A percentile compares a stretch with the other conserved stretches of the same genome.
Evolutionary conservation across 2,888 invertebrate genomes (phyloP).

Genomic region (Torymus tubicola): DNA sequence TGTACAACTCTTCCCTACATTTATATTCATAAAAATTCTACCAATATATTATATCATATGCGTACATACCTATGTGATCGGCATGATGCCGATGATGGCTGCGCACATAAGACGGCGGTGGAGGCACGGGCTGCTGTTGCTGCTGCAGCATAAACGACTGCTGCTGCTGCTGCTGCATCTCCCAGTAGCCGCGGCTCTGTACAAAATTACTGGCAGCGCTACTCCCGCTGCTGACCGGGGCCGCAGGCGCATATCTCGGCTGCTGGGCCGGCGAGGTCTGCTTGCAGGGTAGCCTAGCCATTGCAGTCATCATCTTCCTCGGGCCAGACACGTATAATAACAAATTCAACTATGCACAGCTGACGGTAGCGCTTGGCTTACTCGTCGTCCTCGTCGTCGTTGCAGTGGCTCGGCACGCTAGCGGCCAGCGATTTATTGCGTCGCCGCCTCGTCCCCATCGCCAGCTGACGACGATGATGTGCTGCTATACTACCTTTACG

Average conservation of each 20-base stretch:
- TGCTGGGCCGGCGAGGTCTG: constrained; percentile 68
- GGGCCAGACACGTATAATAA: no score
- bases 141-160: constrained; percentile 67
- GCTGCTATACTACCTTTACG: no score
- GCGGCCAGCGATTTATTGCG: constrained; percentile 65
- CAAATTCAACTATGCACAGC: no score
- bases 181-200: constrained; percentile 71
- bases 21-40: no score
- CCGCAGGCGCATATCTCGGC: constrained; percentile 33
- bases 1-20: no score
- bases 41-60: background rate
- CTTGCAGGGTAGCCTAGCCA: constrained; percentile 75
- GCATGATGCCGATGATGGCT: constrained; percentile 71
- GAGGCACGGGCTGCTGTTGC: constrained; percentile 60
- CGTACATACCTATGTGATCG: constrained; percentile 70
- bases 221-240: constrained; percentile 33
- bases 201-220: constrained; percentile 44
- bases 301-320: constrained; percentile 73
- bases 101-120: constrained; percentile 62
- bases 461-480: background rate
- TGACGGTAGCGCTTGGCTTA: no score
- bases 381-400: no score
- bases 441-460: constrained; percentile 69
- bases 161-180: constrained; percentile 69
- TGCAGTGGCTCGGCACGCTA: background rate